These are phyloP conservation scores for Caenorhabditis becei DNA, from an alignment of 2,888 invertebrate genomes.

Conservation along the genomic window DNA sequence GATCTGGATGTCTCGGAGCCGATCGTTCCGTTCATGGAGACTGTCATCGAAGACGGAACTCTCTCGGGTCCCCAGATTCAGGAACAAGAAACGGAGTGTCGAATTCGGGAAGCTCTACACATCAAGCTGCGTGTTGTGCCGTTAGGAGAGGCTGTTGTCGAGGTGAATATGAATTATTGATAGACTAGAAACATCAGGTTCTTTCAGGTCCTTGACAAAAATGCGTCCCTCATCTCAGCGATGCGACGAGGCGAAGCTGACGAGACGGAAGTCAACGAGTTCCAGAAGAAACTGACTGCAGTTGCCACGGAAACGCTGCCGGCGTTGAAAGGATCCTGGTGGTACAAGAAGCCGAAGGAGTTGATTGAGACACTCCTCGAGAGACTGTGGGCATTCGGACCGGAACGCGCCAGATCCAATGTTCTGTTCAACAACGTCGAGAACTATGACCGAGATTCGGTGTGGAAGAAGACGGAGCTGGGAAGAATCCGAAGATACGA, in stretches of 20 bases:
- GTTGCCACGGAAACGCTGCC: conserved; percentile 66
- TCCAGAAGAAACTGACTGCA: conserved; percentile 54
- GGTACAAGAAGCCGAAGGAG: conserved; percentile 74
- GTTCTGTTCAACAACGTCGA: conserved; percentile 89
- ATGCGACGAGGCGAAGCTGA: conserved; percentile 67
- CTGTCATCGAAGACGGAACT: conserved; percentile 86
- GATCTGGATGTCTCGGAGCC: conserved; percentile 88
- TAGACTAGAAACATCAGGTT: background rate
- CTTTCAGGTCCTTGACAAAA: conserved; percentile 68
- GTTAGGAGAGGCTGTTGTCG: conserved; percentile 56
- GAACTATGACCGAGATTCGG: conserved; percentile 84
- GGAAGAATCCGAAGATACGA: conserved; percentile 69
- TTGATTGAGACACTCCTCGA: conserved; percentile 68
- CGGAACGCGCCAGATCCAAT: conserved; percentile 92
- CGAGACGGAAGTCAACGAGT: conserved; percentile 34
- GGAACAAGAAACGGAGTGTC: conserved; percentile 77
- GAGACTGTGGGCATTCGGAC: conserved; percentile 93
- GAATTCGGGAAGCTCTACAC: conserved; percentile 69
- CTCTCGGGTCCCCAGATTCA: conserved; percentile 71
- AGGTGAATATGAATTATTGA: conserved; percentile 9
- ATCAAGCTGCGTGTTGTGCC: conserved; percentile 77
- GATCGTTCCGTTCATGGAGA: conserved; percentile 96
- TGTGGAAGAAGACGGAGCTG: conserved; percentile 62
- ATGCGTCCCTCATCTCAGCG: conserved; percentile 60
- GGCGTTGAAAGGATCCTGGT: conserved; percentile 77